phyloP scores from a whole-genome alignment of 2,113 vertebrate species.

The Megalops atlanticus region DNA sequence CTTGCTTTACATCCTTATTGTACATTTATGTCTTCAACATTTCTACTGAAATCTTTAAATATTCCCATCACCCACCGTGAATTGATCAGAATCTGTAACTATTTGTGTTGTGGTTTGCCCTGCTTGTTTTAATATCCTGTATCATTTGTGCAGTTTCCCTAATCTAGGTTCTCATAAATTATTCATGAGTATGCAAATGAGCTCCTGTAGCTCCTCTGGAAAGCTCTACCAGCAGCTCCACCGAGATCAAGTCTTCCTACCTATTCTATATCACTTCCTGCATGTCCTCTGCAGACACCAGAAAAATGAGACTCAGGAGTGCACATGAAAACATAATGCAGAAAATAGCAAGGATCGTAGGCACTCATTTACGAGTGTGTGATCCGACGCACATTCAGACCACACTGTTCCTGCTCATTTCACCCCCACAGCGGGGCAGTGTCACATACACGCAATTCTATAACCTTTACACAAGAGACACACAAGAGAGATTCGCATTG shows the following conservation, averaged over 20 bases:
- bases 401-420: neutral
- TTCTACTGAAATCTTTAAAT: neutral
- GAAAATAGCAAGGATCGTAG: neutral
- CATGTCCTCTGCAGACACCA: conserved; percentile 9
- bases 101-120: conserved; percentile 19
- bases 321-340: neutral
- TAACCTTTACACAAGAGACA: neutral
- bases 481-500: neutral
- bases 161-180: conserved; percentile 25
- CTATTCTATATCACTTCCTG: conserved; percentile 24
- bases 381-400: neutral
- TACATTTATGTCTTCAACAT: neutral
- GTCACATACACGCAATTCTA: neutral
- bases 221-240: conserved; percentile 4
- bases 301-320: conserved; percentile 3
- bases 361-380: neutral
- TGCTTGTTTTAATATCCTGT: conserved; percentile 20
- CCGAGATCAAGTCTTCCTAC: conserved; percentile 3
- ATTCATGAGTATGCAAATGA: conserved; percentile 20
- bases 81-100: conserved; percentile 4
- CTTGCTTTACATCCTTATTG: neutral
- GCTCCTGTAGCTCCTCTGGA: conserved; percentile 8
- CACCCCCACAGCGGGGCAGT: neutral
- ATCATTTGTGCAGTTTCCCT: conserved; percentile 20
- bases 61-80: conserved; percentile 13